Evolutionary conservation across 2,797 vertebrate species (phyloP), one percentile per base, ranked within the genome.

Genomic region (Coendou prehensilis): DNA sequence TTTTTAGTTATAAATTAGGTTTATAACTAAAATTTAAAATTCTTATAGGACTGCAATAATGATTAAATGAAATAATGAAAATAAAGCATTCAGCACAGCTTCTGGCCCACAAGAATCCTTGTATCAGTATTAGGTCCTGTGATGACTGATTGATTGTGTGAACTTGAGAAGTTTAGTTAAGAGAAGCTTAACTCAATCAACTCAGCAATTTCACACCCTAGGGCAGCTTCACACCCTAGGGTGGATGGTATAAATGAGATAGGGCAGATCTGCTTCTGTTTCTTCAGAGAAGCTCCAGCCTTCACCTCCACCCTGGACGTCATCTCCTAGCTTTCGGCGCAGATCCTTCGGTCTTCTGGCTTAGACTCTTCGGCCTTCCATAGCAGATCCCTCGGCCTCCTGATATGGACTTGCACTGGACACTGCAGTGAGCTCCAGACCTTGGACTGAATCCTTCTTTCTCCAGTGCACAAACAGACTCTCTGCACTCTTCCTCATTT

Each of bases 1-100:
- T 45, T 64, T 52, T 96, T 67, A 23, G 14, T 73, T 84, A 30
- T 50, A 56, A 73, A 56, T 94, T 47, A 67, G 47, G 26, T 64
- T 94, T 89, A 75, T 33, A 81, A 50, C 28, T 69, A 71, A 89
- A 89, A 63, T 78, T 73, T 78, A 71, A 75, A 94, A 64, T 79
- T 75, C 3, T 76, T 18, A 75, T 22, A 69, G 20, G 28, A 28
- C 52, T 71, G 28, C 45, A 85, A n/a, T 37, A 82, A 52, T 15
- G 59, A 57, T 9, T 81, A 37, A 87, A 45, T 56, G 50, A 79
- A 57, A 54, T 61, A 64, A 80, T 73, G 37, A 90, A 83, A 78
- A 80, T 41, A 69, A 94, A 94, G 26, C 47, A 4, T n/a, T 79
- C 37, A 61, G 79, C 78, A 85, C 67, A 86, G 67, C 22, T 73